Evolutionary conservation across 1,140 invertebrate genomes (phyloP), one percentile per base, ranked within the genome.

Genomic region (Probaryconus sp.): DNA sequence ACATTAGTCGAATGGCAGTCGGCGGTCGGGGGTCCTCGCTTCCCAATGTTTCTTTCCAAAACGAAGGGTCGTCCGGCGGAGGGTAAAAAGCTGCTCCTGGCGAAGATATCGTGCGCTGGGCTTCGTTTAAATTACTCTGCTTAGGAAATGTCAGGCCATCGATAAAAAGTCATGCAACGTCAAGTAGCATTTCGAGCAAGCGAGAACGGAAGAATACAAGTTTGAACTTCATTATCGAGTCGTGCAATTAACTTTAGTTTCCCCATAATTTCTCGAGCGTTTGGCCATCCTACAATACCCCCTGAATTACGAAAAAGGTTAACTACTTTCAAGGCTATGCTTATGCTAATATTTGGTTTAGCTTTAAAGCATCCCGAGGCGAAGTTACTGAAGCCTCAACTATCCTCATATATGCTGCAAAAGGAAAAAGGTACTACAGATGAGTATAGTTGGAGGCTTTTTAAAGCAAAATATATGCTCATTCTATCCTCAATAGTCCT

Each of bases 131-230:
- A 76, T 68, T 55, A 61, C 76, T 80, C 76, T 79, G 80, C 80
- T 83, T 83, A 79, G 77, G 82, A 89, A 89, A 89, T 89, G 88
- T 89, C 88, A 89, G 78, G 42, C 68, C 58, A 79, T 82, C 84
- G 82, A 89, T 89, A 89, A 89, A 89, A 89, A 89, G 84, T 81
- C 86, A 88, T 82, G 85, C 82, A 77, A 87, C 85, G 81, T 87
- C 80, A 81, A 86, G 50, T 81, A 76, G 48, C 73, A 68, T 64
- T 71, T 58, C 53, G 64, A 76, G 40, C 67, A 37, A 67, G 47
- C 37, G 31, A 65, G 33, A 58, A 77, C 63, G 50, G 50, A 76
- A 56, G 67, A 76, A 71, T 56, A 61, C 67, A 33, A 55, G 40
- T 69, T 37, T 70, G 48, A 72, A 70, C 77, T 81, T 79, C 72